These are phyloP conservation scores for Musca domestica DNA, from an alignment of 1,140 invertebrate species.

Conservation along the genomic window DNA sequence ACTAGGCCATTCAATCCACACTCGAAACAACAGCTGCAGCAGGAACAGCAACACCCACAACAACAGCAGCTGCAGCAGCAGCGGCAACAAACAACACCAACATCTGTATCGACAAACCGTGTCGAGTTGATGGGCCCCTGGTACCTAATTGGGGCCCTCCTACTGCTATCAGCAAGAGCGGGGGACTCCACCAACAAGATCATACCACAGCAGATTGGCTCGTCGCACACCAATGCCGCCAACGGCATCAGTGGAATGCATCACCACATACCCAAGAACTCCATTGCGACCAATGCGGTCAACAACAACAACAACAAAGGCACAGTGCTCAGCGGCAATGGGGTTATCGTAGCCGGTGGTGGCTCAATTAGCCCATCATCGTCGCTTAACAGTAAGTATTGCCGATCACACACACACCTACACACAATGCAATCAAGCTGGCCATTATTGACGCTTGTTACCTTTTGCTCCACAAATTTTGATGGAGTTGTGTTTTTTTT, in stretches of 20 bases:
- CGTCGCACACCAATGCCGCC: slow-evolving; percentile 12
- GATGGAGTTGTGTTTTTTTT: too few species aligned
- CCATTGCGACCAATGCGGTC: background rate
- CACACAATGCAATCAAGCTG: too few species aligned
- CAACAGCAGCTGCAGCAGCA: background rate
- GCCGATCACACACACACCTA: too few species aligned
- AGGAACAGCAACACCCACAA: background rate
- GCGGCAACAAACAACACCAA: background rate
- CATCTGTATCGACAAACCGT: slow-evolving; percentile 29
- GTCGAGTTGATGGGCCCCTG: slow-evolving; percentile 53
- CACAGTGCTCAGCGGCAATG: slow-evolving; percentile 42
- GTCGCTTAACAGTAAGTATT: slow-evolving; percentile 49
- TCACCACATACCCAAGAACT: slow-evolving; percentile 3
- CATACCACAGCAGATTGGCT: slow-evolving; percentile 41
- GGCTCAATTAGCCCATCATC: slow-evolving; percentile 37
- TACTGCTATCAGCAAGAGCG: slow-evolving; percentile 50
- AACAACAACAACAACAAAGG: slow-evolving; percentile 28
- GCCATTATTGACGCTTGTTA: too few species aligned
- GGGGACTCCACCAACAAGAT: slow-evolving; percentile 53
- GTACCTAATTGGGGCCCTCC: slow-evolving; percentile 52
- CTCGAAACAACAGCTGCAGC: background rate
- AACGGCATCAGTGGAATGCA: background rate
- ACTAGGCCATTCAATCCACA: background rate
- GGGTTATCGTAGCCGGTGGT: slow-evolving; percentile 45
- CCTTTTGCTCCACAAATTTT: too few species aligned